Conservation (phyloP, 1,140 invertebrate genomes). For the Druon quercuslanigerum region DNA sequence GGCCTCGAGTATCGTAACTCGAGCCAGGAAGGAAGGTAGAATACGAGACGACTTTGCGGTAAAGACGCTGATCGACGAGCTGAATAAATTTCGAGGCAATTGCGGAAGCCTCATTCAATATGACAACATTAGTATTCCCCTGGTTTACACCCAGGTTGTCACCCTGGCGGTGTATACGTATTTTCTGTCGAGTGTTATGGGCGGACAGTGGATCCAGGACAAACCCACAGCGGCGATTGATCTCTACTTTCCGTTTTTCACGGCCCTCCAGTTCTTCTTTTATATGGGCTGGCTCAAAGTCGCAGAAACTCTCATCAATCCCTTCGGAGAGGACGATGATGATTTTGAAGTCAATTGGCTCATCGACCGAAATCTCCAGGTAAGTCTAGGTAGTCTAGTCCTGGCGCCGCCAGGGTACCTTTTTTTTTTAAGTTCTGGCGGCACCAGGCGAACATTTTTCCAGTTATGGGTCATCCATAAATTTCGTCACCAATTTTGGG, state of each 20-base stretch:
- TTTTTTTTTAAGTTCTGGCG: no score
- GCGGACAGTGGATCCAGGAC: constrained; percentile 85
- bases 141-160: constrained; percentile 97
- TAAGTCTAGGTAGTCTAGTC: constrained; percentile 31
- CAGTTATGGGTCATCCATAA: no score
- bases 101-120: constrained; percentile 89
- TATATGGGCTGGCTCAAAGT: constrained; percentile 96
- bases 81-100: constrained; percentile 90
- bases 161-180: constrained; percentile 94
- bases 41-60: constrained; percentile 95
- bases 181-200: constrained; percentile 88
- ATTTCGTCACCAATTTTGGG: no score
- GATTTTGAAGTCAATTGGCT: constrained; percentile 91
- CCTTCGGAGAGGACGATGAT: constrained; percentile 95
- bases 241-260: constrained; percentile 92
- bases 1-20: constrained; percentile 91
- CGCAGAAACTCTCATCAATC: constrained; percentile 89
- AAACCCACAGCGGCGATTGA: constrained; percentile 77
- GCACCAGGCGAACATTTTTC: no score
- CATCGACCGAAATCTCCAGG: constrained; percentile 90
- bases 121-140: constrained; percentile 93
- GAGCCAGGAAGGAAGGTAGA: constrained; percentile 91
- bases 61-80: constrained; percentile 91
- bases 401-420: no score
- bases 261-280: constrained; percentile 88